These are phyloP conservation scores for Triops longicaudatus DNA, from an alignment of 1,140 invertebrate species.

Conservation along the genomic window DNA sequence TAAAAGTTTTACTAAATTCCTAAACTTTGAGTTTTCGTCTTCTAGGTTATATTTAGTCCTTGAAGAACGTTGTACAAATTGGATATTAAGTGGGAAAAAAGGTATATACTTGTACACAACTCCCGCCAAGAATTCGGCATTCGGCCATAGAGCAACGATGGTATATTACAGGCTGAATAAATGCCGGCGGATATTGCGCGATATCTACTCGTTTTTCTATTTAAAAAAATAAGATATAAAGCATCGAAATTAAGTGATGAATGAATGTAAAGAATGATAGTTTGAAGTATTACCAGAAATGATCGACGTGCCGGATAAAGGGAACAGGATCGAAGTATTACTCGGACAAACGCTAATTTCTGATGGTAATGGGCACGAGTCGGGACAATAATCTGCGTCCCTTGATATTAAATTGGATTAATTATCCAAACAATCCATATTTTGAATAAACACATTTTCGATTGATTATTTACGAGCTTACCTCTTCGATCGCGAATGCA, in stretches of 20 bases:
- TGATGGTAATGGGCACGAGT: background rate
- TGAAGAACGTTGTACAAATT: too few species aligned
- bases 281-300: constrained; percentile 17
- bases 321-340: constrained; percentile 25
- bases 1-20: background rate
- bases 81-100: background rate
- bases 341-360: constrained; percentile 13
- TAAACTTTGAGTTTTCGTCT: background rate
- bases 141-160: background rate
- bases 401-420: background rate
- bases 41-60: too few species aligned
- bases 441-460: background rate
- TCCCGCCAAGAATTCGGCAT: constrained; percentile 25
- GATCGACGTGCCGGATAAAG: constrained; percentile 25
- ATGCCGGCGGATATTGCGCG: constrained; percentile 17
- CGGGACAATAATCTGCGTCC: background rate
- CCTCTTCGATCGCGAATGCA: background rate
- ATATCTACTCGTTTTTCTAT: constrained; percentile 25
- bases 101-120: constrained; percentile 22
- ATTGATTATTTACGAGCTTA: background rate
- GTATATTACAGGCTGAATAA: constrained; percentile 27
- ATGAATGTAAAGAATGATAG: background rate
- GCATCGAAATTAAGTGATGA: background rate
- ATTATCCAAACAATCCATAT: too few species aligned
- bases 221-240: constrained; percentile 13